Conservation (phyloP, 2,888 invertebrate species). For the Eilema caniola region DNA sequence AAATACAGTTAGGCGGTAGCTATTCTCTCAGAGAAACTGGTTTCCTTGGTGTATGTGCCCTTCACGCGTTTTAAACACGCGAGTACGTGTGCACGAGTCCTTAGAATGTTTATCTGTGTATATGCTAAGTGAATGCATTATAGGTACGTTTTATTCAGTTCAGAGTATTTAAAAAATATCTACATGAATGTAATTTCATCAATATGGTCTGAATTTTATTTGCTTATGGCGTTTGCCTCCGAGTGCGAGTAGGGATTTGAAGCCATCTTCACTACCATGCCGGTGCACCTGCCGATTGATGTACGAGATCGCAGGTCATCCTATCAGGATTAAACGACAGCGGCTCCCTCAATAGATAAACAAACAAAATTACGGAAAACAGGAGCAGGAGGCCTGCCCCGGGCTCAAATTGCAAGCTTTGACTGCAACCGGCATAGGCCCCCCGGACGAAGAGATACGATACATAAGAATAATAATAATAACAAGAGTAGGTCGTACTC, state of each 20-base stretch:
- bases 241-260: neutral
- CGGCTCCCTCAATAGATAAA: too few species aligned
- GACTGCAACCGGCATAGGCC: too few species aligned
- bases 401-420: neutral
- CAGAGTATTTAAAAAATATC: too few species aligned
- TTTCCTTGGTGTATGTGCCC: conserved; percentile 53
- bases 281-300: too few species aligned
- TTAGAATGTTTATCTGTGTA: conserved; percentile 26
- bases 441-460: too few species aligned
- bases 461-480: neutral
- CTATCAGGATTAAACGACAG: neutral
- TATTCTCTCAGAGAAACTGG: conserved; percentile 47
- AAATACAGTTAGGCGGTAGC: conserved; percentile 47
- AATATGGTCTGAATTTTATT: too few species aligned
- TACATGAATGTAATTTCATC: too few species aligned
- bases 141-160: too few species aligned
- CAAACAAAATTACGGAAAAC: neutral
- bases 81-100: conserved; percentile 32
- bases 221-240: too few species aligned
- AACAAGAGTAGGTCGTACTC: neutral
- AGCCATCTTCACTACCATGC: neutral
- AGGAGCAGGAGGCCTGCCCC: too few species aligned
- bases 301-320: too few species aligned
- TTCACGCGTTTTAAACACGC: conserved; percentile 50
- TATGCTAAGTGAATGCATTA: conserved; percentile 10